phyloP scores from a whole-genome alignment of 2,797 vertebrate genomes.

The Eulemur rubriventer region DNA sequence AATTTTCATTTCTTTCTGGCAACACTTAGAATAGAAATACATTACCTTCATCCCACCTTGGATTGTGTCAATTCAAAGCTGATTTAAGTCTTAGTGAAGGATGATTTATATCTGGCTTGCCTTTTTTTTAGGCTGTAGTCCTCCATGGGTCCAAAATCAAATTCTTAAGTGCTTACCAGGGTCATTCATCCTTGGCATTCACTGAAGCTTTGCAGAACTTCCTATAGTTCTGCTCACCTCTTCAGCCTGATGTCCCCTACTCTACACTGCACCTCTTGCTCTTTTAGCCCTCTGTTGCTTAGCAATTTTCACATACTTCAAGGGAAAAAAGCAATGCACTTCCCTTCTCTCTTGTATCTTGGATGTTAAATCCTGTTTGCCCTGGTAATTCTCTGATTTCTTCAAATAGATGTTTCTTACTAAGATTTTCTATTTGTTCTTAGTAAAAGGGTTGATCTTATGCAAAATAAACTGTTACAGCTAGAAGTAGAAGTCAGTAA shows the following conservation, averaged over 20 bases:
- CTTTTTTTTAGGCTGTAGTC: not conserved
- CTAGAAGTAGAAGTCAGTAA: not conserved
- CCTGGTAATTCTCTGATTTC: not conserved
- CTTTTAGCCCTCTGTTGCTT: not conserved
- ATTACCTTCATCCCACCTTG: not conserved
- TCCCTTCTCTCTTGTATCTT: not conserved
- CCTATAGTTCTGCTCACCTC: not conserved
- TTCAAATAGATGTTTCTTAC: not conserved
- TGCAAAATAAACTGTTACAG: not conserved
- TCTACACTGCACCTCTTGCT: not conserved
- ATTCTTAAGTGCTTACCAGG: not conserved
- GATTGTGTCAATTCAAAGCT: not conserved
- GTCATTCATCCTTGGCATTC: not conserved
- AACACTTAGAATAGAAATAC: not conserved
- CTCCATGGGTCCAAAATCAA: not conserved
- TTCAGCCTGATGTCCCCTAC: not conserved
- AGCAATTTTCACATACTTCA: not conserved
- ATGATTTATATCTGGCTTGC: not conserved
- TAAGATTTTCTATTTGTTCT: slow-evolving; percentile 9
- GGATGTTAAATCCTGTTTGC: not conserved
- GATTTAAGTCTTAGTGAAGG: not conserved
- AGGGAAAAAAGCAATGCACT: not conserved
- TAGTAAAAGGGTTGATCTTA: not conserved
- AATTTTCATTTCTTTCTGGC: not conserved
- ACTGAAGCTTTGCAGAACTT: not conserved